These are phyloP conservation scores for Parnassius glacialis DNA, from an alignment of 2,888 invertebrate species.

Conservation along the genomic window DNA sequence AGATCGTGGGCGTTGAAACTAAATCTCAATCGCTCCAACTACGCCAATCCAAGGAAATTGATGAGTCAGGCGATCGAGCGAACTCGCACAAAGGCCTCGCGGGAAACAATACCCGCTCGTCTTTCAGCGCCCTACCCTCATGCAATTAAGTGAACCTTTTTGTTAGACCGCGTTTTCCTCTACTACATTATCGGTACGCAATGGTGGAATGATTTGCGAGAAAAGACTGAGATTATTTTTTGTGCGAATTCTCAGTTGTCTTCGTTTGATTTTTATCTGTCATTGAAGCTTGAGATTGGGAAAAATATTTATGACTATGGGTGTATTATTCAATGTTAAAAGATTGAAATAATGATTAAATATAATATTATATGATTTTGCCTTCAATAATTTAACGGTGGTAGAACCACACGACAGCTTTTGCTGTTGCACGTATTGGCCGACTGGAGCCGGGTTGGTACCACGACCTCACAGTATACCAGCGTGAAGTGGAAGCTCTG, in stretches of 20 bases:
- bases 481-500: too few species aligned
- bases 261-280: conserved; percentile 52
- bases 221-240: conserved; percentile 66
- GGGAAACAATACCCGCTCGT: conserved; percentile 67
- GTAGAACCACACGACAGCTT: too few species aligned
- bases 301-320: too few species aligned
- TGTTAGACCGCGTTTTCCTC: conserved; percentile 63
- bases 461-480: too few species aligned
- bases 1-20: conserved; percentile 45
- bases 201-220: conserved; percentile 77
- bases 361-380: too few species aligned
- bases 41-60: conserved; percentile 68
- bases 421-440: too few species aligned
- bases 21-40: conserved; percentile 56
- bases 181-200: conserved; percentile 75
- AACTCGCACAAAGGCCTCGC: conserved; percentile 60
- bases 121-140: conserved; percentile 68
- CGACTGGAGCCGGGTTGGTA: too few species aligned
- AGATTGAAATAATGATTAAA: too few species aligned
- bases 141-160: conserved; percentile 78
- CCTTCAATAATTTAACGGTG: too few species aligned
- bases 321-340: too few species aligned
- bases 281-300: not conserved
- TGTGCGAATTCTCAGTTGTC: conserved; percentile 30
- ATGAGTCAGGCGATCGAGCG: conserved; percentile 69